Conservation (phyloP, 1,140 invertebrate species). For the Trinorchestia longiramus region DNA sequence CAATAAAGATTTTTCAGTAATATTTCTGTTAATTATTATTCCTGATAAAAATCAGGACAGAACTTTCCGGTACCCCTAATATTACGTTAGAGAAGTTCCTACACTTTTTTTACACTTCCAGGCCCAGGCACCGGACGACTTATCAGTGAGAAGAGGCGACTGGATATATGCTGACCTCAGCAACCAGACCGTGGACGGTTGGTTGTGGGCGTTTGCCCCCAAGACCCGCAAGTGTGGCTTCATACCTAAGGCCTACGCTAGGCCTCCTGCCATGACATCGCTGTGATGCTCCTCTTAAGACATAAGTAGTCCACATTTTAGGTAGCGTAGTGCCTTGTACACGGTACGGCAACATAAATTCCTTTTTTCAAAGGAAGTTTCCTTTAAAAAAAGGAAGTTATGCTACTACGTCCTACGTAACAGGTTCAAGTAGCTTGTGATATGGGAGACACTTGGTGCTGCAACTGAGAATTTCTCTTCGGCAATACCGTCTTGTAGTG, state of each 20-base stretch:
- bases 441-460: background rate
- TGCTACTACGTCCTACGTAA: background rate
- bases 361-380: too few relatives aligned
- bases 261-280: constrained; percentile 89
- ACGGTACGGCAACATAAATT: too few relatives aligned
- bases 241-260: constrained; percentile 93
- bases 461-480: background rate
- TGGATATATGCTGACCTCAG: constrained; percentile 94
- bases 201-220: constrained; percentile 94
- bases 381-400: too few relatives aligned
- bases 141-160: constrained; percentile 88
- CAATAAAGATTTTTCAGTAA: too few relatives aligned
- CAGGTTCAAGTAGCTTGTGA: background rate
- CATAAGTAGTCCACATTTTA: background rate
- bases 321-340: background rate
- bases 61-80: too few relatives aligned
- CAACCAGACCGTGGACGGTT: constrained; percentile 93
- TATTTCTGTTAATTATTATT: too few relatives aligned
- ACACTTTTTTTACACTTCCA: constrained; percentile 65
- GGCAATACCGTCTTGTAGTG: background rate
- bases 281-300: constrained; percentile 56
- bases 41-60: too few relatives aligned
- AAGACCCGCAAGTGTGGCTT: constrained; percentile 94
- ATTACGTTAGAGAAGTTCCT: background rate
- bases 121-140: constrained; percentile 91